Conservation (phyloP, 1,140 invertebrate species). For the Achatina immaculata region DNA sequence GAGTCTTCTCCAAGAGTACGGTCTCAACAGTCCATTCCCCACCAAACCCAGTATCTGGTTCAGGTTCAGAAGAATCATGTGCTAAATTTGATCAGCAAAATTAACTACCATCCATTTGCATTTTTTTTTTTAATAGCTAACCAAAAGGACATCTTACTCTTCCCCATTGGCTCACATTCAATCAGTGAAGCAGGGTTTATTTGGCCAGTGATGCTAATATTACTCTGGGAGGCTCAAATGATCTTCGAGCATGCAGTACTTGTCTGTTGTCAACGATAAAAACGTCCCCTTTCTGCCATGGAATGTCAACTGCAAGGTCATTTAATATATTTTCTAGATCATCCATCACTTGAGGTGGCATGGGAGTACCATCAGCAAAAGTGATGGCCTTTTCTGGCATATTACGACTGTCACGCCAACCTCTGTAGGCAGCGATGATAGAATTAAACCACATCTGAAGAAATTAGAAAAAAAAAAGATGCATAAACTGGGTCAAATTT, state of each 20-base stretch:
- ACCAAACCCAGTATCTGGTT: no score
- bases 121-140: no score
- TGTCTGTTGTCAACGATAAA: constrained; percentile 61
- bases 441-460: constrained; percentile 61
- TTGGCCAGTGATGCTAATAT: constrained; percentile 60
- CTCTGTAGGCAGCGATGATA: constrained; percentile 60
- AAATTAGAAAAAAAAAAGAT: neutral
- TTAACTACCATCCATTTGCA: no score
- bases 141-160: no score
- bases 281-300: constrained; percentile 59
- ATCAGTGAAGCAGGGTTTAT: constrained; percentile 35
- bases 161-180: no score
- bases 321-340: constrained; percentile 50
- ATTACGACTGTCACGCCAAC: constrained; percentile 59
- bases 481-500: no score
- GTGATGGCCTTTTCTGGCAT: constrained; percentile 54
- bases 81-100: no score
- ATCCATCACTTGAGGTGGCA: constrained; percentile 51
- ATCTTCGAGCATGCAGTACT: constrained; percentile 55
- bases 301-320: constrained; percentile 52
- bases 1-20: no score
- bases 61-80: no score
- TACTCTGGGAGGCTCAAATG: constrained; percentile 57
- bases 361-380: constrained; percentile 50
- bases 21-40: no score